Conservation (phyloP, 2,888 invertebrate species). For the Noctua janthina region DNA sequence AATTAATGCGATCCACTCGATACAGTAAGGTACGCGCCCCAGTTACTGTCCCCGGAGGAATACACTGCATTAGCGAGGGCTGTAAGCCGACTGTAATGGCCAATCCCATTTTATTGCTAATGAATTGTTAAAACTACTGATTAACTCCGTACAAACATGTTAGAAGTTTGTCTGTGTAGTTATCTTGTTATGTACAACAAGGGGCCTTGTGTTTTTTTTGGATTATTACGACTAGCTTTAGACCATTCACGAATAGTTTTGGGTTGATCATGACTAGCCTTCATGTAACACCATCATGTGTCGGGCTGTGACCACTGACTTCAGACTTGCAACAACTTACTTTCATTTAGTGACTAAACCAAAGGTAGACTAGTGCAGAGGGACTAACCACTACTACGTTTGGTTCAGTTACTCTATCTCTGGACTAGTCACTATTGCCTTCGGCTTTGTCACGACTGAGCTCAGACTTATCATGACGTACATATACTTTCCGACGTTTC, state of each 20-base stretch:
- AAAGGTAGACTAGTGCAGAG: too few species aligned
- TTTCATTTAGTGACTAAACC: neutral
- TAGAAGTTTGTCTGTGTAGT: slow-evolving; percentile 25
- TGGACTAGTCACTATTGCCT: neutral
- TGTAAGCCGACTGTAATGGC: slow-evolving; percentile 37
- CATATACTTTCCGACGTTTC: neutral
- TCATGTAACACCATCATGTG: neutral
- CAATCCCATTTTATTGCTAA: slow-evolving; percentile 52
- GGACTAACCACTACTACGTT: neutral
- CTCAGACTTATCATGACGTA: neutral
- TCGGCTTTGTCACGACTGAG: neutral
- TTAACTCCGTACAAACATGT: slow-evolving; percentile 21
- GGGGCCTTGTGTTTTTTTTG: neutral
- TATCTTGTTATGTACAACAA: slow-evolving; percentile 20
- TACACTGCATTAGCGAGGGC: slow-evolving; percentile 45
- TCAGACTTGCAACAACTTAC: neutral
- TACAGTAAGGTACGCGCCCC: slow-evolving; percentile 27
- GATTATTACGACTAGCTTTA: neutral
- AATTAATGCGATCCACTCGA: slow-evolving; percentile 29
- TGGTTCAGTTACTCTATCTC: neutral
- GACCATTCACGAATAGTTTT: neutral
- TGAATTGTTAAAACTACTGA: slow-evolving; percentile 60
- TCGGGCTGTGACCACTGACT: neutral
- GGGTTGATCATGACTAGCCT: neutral
- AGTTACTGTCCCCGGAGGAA: slow-evolving; percentile 39